Base-by-base conservation (phyloP, 2,888 invertebrate species). In the Drosophila basisetae region DNA sequence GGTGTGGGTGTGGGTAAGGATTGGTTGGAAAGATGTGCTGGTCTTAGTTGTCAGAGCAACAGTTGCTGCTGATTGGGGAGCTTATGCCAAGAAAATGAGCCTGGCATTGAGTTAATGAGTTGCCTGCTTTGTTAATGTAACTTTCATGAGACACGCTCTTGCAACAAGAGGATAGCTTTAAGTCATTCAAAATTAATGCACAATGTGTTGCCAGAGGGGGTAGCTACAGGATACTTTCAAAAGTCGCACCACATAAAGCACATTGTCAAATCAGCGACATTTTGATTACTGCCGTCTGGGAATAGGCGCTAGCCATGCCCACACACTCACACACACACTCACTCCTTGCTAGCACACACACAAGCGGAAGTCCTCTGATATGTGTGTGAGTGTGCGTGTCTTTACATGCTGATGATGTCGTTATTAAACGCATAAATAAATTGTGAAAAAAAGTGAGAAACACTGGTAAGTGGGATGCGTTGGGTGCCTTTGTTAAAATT, bases 391-490 rank as follows among this genome's bases (percentile, higher is more conserved):
- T 66, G 67, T 61, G 58, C 61, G 58, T 66, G 59, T 70, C 54
- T 71, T 82, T 80, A 80, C 82, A 83, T 83, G 90, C 80, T 85
- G 88, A 83, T 89, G 86, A 85, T 86, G 90, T 83, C 89, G 82
- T 89, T 89, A 90, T 86, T 88, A 89, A 89, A 84, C 83, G 80
- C 89, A 90, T 86, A 90, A 86, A 86, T 89, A 90, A 89, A 86
- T 89, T 89, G 82, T 76, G 69, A 60, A 86, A 84, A 84, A 78
- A 49, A 52, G 49, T 41, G 22, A 59, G 31, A 39, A 65, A 41
- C 25, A 25, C 25, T 47, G 35, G 22, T 47, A 35, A 58, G 37
- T 33, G 25, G 30, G 30, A 33, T 58, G 53, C 31, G 60, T 39
- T 68, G 37, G 56, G n/a, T 41, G 52, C 37, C 62, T 65, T 73